These are phyloP conservation scores for Chloroclysta siterata DNA, from an alignment of 2,888 invertebrate species.

Conservation along the genomic window DNA sequence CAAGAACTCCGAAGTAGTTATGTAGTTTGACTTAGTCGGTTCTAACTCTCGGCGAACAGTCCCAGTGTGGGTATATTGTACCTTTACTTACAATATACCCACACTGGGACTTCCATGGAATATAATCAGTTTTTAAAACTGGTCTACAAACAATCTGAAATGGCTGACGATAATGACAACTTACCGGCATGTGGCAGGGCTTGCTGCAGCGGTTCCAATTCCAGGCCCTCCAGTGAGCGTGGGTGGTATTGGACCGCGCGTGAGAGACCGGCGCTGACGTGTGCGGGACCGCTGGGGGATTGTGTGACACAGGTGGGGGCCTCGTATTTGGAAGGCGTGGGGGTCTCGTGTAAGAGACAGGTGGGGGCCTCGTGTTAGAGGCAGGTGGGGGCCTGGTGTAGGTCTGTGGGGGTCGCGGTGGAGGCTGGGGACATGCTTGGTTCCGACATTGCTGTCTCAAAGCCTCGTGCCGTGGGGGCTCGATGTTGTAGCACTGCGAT, in stretches of 20 bases:
- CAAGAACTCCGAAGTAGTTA: background rate
- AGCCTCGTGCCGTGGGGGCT: constrained; percentile 84
- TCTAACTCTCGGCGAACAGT: background rate
- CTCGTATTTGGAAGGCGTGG: background rate
- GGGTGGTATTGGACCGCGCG: constrained; percentile 47
- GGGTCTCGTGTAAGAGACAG: background rate
- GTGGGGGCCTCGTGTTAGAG: constrained; percentile 1
- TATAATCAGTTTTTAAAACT: no score
- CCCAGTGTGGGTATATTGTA: no score
- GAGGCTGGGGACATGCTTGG: constrained; percentile 61
- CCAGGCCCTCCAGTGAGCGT: constrained; percentile 94
- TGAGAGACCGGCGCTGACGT: background rate
- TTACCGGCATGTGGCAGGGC: constrained; percentile 73
- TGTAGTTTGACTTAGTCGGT: background rate
- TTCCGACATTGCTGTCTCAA: constrained; percentile 86
- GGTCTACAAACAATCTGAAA: no score
- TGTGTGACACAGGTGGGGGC: background rate
- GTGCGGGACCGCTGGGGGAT: background rate
- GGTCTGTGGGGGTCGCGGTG: constrained; percentile 1
- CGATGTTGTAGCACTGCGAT: constrained; percentile 85
- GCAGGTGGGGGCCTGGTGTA: background rate
- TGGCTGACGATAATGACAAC: background rate
- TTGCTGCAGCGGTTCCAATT: constrained; percentile 92
- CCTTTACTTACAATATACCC: no score
- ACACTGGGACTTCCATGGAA: no score